phyloP scores from a whole-genome alignment of 1,140 invertebrate species.

The Lordiphosa clarofinis region DNA sequence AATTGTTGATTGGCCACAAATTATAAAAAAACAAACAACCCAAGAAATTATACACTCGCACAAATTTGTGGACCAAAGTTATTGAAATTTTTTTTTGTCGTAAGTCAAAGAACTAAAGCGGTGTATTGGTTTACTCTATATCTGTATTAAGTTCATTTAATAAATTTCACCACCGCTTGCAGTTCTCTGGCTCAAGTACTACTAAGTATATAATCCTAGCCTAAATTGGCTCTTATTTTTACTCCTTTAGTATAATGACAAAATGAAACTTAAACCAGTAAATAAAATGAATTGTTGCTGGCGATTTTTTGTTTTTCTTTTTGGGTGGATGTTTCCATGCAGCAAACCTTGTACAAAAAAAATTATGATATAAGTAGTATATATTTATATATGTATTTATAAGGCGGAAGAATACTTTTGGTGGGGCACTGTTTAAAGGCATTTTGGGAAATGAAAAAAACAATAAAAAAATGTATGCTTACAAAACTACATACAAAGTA shows the following conservation, averaged over 20 bases:
- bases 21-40: conserved; percentile 36
- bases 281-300: conserved; percentile 9
- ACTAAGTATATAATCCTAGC: no score
- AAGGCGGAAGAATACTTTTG: conserved; percentile 40
- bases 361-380: conserved; percentile 2
- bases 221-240: no score
- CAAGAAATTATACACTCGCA: conserved; percentile 6
- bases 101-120: no score
- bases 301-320: conserved; percentile 9
- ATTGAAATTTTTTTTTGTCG: no score
- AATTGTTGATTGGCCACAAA: conserved; percentile 39
- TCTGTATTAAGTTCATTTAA: no score
- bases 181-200: no score
- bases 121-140: no score
- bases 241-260: no score
- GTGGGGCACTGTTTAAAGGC: conserved; percentile 21
- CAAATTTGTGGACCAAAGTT: background rate
- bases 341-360: conserved; percentile 42
- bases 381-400: conserved; percentile 12
- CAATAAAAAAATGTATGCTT: conserved; percentile 14
- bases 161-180: no score
- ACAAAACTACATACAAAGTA: conserved; percentile 8
- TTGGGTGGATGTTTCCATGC: conserved; percentile 47
- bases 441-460: conserved; percentile 40
- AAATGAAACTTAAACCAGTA: no score